These are phyloP conservation scores for Atractosteus spatula DNA, from an alignment of 2,113 vertebrate genomes.

Conservation along the genomic window DNA sequence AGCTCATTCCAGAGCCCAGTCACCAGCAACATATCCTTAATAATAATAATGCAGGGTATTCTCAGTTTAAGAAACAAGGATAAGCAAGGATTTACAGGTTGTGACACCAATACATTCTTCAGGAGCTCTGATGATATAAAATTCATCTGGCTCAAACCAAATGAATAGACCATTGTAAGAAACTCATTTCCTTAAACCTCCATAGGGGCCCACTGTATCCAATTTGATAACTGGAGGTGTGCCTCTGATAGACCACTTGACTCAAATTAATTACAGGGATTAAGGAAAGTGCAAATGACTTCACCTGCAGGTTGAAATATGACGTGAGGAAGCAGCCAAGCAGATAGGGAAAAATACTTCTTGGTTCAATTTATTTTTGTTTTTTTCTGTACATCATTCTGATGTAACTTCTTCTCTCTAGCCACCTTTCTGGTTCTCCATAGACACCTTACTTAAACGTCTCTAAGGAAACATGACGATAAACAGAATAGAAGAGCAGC, in stretches of 20 bases:
- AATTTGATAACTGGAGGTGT: not conserved
- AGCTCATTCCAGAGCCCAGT: not conserved
- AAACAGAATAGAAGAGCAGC: too few species aligned
- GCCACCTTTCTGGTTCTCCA: too few species aligned
- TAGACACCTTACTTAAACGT: too few species aligned
- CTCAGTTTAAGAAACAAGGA: conserved; percentile 4
- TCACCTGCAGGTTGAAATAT: not conserved
- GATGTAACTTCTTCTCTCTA: not conserved
- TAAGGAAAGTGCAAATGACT: not conserved
- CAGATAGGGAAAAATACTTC: not conserved
- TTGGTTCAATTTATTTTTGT: not conserved
- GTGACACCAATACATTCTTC: conserved; percentile 4
- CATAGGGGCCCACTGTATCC: not conserved
- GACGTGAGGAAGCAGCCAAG: not conserved
- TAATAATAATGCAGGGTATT: conserved; percentile 4
- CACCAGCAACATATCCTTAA: not conserved
- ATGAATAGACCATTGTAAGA: not conserved
- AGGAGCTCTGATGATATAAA: not conserved
- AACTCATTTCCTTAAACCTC: conserved; percentile 3
- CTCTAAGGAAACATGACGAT: too few species aligned
- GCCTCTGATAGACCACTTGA: not conserved
- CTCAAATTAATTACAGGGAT: conserved; percentile 6
- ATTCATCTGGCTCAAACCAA: not conserved
- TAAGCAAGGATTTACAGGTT: conserved; percentile 3
- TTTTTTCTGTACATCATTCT: not conserved